Evolutionary conservation across 2,888 invertebrate genomes (phyloP), one percentile per base, ranked within the genome.

Genomic region (Lagria hirta): DNA sequence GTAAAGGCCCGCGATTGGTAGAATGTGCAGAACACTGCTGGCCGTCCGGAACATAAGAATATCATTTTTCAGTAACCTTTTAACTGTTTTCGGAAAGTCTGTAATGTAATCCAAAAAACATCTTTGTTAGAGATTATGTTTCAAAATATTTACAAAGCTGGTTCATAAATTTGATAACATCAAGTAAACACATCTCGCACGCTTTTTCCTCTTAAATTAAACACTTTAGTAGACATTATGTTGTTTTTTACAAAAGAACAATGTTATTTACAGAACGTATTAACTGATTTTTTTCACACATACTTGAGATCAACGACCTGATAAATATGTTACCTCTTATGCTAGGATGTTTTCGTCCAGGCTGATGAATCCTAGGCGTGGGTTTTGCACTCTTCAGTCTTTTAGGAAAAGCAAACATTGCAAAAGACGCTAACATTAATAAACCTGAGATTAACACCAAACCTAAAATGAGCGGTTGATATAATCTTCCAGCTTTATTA

Each of bases 11-110:
- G 92, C 91, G 62, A 94, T 91, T 37, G 93, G 93, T 68, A 94
- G 77, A 65, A 93, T 80, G 69, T 94, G 93, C 24, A 93, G 78
- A 7, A 94, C 93, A 44, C 89, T 90, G 60, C 90, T 90, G 17
- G 91, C 92, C 8, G 92, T 93, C 24, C 93, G 81, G 72, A 88
- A 89, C 86, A 94, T 89, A 35, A 94, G 78, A 59, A 94, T 91
- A 66, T 92, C 89, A 68, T 94, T 94, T 56, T 84, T 88, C 43
- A 94, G 68, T 64, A 93, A 82, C 20, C 92, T 79, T 60, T 84
- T 83, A 28, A 88, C 81, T 3, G 88, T 85, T 68, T 81, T 82
- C 28, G 86, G 86, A 62, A 88, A 88, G 74, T 87, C 87, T 83
- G 64, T 17, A 70, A n/a, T n/a, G n/a, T n/a, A n/a, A n/a, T n/a